Base-by-base conservation (phyloP, 2,113 vertebrate species). In the Oreochromis spilurus region DNA sequence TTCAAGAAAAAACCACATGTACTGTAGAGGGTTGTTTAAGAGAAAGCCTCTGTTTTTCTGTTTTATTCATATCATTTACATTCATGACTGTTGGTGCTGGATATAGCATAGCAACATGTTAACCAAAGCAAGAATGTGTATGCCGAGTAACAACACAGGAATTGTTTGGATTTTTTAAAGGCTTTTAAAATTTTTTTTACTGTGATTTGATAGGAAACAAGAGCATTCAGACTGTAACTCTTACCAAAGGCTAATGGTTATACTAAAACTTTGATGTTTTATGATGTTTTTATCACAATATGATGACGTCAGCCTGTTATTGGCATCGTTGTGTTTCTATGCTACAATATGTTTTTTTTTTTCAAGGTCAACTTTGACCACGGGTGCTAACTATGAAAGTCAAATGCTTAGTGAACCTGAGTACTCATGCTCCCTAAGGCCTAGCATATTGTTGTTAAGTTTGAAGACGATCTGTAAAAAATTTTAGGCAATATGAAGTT, bases 401-500 rank as follows among this genome's bases (percentile, higher is more conserved):
- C 9, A 19, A 62, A 62, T 19, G 31, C 58, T 62, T 19, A 36
- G 17, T 34, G 16, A 62, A 62, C 19, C 9, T n/a, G 58, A n/a
- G 31, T 1, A 62, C 58, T 62, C 4, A 0, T 1, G 58, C 17
- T 62, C 1, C 16, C 58, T 19, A 11, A 62, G 17, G 31, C 31
- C 58, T 7, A 2, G 16, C 7, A 1, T n/a, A 36, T 36, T 36
- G 29, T 62, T 62, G 58, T 1, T 11, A 36, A 36, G 58, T 62
- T 62, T 62, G 58, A 62, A 36, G 31, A 36, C 9, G 16, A 62
- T 62, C 29, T 62, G 29, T 62, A 34, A 62, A 62, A 34, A 0
- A 36, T 36, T 62, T 17, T 11, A 62, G 5, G 31, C n/a, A 4
- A 62, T 62, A n/a, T n/a, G 29, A 36, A n/a, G 1, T 0, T 0